Base-by-base conservation (phyloP, 1,140 invertebrate genomes). In the Wasmannia auropunctata region DNA sequence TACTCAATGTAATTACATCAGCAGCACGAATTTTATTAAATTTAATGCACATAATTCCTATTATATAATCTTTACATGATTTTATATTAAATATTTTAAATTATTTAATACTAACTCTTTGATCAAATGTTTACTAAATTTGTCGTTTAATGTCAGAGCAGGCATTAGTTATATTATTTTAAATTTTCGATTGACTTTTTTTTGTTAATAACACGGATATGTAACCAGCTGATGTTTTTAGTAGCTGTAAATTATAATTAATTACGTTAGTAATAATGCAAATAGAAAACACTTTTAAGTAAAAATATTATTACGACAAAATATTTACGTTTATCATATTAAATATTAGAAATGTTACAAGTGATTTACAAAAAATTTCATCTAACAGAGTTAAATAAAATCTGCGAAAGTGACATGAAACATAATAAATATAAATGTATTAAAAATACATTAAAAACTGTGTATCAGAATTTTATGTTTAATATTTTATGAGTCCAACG, bases 141-240 rank as follows among this genome's bases (percentile, higher is more conserved):
- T 11, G 2, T 22, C 25, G 8, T 11, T 56, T 63, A 62, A 34
- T n/a, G 37, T 63, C 10, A n/a, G 37, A 40, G 4, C 10, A 22
- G 10, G 11, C 0, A 6, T 69, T 19, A 19, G 28, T 28, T 19
- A 3, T 7, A 28, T 46, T 14, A 43, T 16, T 14, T 25, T 6
- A 70, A 19, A 46, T 5, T 37, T 56, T 74, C 11, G 19, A 54
- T 56, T 74, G 14, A 31, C 1, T 72, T n/a, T 7, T 43, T 46
- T 28, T 40, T 70, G 79, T 74, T 14, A 76, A 14, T 11, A 84
- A 2, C 0, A 87, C 43, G 3, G 60, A 85, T 49, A 75, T 31
- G 19, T 87, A 87, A 22, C 56, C 22, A 2, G 51, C 19, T 1
- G 85, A 86, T 14, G 37, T 43, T 63, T 86, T 84, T 72, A 86